These are phyloP conservation scores for Mesorhabditis spiculigera DNA, from an alignment of 2,888 invertebrate genomes.

Conservation along the genomic window DNA sequence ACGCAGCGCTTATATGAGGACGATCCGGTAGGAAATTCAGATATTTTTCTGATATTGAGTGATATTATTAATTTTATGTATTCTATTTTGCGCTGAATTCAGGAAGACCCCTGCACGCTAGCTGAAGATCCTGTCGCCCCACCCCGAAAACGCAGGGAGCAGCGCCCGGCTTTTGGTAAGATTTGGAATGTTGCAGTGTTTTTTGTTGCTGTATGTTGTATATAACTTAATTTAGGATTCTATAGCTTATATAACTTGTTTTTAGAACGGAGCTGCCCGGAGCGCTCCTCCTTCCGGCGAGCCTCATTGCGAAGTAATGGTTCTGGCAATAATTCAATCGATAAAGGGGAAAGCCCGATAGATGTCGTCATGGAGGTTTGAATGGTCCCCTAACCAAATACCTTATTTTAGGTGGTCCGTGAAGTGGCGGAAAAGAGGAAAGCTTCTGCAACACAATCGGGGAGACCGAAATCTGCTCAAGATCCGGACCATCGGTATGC, in stretches of 20 bases:
- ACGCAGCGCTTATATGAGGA: not conserved
- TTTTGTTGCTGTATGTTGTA: too few relatives aligned
- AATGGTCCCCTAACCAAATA: not conserved
- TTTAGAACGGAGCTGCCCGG: not conserved
- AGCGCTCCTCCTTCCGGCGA: not conserved
- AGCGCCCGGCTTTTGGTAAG: not conserved
- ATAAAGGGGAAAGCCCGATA: not conserved
- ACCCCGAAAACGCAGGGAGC: not conserved
- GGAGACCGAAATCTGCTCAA: not conserved
- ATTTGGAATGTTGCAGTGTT: too few relatives aligned
- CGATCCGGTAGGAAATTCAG: not conserved
- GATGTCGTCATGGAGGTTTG: not conserved
- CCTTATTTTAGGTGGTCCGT: not conserved
- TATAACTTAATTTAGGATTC: too few relatives aligned
- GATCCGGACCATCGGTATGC: not conserved
- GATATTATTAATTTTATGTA: not conserved
- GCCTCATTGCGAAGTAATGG: not conserved
- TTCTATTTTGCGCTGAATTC: not conserved
- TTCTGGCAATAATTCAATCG: not conserved
- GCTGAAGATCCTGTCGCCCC: not conserved
- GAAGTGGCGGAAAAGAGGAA: not conserved
- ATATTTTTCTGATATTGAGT: not conserved
- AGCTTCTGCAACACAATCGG: not conserved
- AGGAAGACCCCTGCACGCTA: not conserved
- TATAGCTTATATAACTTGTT: not conserved